Evolutionary conservation across 2,113 vertebrate genomes (phyloP).

Genomic region (Xiphophorus hellerii): DNA sequence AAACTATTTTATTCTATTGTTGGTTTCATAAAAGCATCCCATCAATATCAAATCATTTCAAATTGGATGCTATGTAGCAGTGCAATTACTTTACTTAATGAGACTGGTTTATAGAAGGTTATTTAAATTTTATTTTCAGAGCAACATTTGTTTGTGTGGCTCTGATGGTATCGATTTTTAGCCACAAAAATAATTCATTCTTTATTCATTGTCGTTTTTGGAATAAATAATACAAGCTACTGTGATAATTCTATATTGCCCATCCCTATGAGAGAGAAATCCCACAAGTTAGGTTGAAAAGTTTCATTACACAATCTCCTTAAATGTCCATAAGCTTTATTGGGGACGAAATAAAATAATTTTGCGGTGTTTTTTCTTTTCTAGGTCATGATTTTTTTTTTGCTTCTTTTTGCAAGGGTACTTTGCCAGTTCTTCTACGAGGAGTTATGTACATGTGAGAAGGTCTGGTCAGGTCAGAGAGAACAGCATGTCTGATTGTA

Average conservation of each 20-base stretch:
- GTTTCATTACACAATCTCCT: background rate
- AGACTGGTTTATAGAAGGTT: too few relatives aligned
- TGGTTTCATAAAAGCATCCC: background rate
- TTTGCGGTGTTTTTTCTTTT: background rate
- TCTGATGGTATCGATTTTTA: too few relatives aligned
- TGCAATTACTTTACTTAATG: too few relatives aligned
- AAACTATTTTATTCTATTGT: too few relatives aligned
- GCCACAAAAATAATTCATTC: too few relatives aligned
- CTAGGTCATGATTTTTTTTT: too few relatives aligned
- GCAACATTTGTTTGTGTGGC: too few relatives aligned
- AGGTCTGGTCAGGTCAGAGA: slow-evolving; percentile 38
- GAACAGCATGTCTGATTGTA: slow-evolving; percentile 54
- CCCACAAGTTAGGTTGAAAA: background rate
- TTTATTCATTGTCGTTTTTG: background rate
- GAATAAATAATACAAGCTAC: background rate
- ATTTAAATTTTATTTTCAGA: too few relatives aligned
- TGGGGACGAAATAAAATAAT: background rate
- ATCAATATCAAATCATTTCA: background rate
- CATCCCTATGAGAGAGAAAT: background rate
- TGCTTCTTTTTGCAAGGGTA: background rate
- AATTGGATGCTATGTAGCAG: background rate
- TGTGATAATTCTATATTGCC: background rate
- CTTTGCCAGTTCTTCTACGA: background rate
- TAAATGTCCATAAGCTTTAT: background rate
- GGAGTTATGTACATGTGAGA: slow-evolving; percentile 24